Conservation (phyloP, 1,140 invertebrate species). For the Capitella teleta region DNA sequence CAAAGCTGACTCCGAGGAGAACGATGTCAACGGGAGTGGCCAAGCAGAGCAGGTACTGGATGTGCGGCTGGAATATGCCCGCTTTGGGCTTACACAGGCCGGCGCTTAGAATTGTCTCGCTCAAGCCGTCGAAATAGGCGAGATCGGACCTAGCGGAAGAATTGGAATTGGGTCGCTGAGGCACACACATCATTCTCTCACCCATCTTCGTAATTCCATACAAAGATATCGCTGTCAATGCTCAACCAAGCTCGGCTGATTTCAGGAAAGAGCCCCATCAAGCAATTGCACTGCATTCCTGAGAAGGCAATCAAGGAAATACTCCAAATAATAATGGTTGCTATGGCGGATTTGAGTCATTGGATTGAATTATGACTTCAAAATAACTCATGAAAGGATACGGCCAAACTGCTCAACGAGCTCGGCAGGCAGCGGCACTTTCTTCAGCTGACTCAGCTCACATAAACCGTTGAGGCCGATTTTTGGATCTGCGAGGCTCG, state of each 20-base stretch:
- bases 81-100: conserved; percentile 72
- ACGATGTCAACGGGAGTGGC: conserved; percentile 88
- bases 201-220: conserved; percentile 89
- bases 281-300: conserved; percentile 71
- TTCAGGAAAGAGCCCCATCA: conserved; percentile 92
- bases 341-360: too few species aligned
- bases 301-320: conserved; percentile 17
- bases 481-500: conserved; percentile 54
- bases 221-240: conserved; percentile 94
- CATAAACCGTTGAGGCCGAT: conserved; percentile 46
- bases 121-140: conserved; percentile 83
- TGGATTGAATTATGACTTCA: too few species aligned
- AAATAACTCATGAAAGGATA: conserved; percentile 50
- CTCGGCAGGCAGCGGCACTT: conserved; percentile 78
- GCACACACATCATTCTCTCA: conserved; percentile 19
- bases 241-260: conserved; percentile 92
- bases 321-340: neutral
- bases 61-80: conserved; percentile 55
- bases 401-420: conserved; percentile 86
- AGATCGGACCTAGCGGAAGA: conserved; percentile 79
- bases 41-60: conserved; percentile 81
- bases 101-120: conserved; percentile 70
- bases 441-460: conserved; percentile 67
- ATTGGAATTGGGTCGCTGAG: too few species aligned
- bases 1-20: conserved; percentile 66